Percentiles rank a stretch among this genome's conserved stretches.
These are phyloP conservation scores for Gouania willdenowi DNA, from an alignment of 2,797 vertebrate species.

Conservation along the genomic window DNA sequence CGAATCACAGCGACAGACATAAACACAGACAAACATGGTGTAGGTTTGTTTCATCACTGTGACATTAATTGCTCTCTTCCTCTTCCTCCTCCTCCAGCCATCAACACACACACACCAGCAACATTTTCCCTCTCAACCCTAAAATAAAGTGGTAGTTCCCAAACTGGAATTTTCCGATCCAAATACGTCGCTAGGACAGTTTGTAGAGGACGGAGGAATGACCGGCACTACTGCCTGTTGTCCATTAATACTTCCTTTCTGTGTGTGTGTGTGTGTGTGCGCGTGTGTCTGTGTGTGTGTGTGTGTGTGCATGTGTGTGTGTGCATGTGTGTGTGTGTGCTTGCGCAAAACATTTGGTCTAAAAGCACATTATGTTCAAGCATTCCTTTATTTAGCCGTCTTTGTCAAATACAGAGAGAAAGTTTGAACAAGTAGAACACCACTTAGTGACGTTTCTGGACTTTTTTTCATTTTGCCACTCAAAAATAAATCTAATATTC, in stretches of 20 bases:
- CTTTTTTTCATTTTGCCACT: no score
- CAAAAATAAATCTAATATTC: no score
- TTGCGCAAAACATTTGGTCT: no score
- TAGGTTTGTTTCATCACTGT: constrained; percentile 8
- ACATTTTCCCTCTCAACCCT: constrained; percentile 25
- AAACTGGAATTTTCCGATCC: constrained; percentile 60
- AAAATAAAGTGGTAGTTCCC: constrained; percentile 49
- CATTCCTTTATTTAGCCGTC: no score
- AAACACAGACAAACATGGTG: neutral
- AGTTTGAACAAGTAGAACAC: no score
- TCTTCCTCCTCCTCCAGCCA: neutral
- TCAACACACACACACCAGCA: neutral
- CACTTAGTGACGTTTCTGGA: no score
- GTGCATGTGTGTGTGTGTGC: constrained; percentile 6
- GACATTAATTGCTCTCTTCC: neutral
- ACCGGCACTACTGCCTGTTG: constrained; percentile 3
- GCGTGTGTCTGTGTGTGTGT: no score
- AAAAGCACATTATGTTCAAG: no score
- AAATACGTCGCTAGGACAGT: constrained; percentile 53
- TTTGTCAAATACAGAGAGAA: neutral
- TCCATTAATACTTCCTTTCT: constrained; percentile 52
- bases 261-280: neutral
- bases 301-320: neutral
- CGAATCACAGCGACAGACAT: neutral
- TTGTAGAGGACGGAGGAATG: constrained; percentile 28